Evolutionary conservation across 2,113 vertebrate species (phyloP), one percentile per base, ranked within the genome.

Genomic region (Origma solitaria): DNA sequence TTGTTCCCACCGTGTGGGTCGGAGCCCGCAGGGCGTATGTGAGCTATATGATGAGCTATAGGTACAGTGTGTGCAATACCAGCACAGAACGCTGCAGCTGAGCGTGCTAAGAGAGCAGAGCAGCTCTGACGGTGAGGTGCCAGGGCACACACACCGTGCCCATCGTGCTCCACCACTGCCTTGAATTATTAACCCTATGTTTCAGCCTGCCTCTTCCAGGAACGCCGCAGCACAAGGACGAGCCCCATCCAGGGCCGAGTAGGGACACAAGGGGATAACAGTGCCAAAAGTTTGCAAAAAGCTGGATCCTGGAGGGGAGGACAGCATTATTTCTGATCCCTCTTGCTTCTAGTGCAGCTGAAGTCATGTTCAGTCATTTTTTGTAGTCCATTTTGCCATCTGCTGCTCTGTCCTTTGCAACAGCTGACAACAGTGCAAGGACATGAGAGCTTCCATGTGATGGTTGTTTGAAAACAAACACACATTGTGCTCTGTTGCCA

Each of bases 391-490:
- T 88, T 90, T 95, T 88, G 70, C 95, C 87, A 93, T 95, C 91
- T 96, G 84, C 65, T 95, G 1, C 35, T 91, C 54, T 85, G 81
- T 91, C 93, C 94, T 91, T 87, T 90, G 88, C 75, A 88, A 65
- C 84, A 82, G 86, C 78, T 97, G 87, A 92, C 40, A 72, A 78
- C 53, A 89, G 61, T 50, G 57, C 77, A 94, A 91, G 75, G 87
- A 90, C 84, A 92, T 24, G 70, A 90, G 84, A 85, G 70, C 65
- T 91, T 79, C 62, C 50, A 88, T 69, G 62, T 70, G 85, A 92
- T 8, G 15, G 58, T 18, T 95, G 53, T 87, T 95, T 89, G 57
- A 91, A 95, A 95, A 91, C 77, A 94, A 93, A 94, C 89, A 95
- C 57, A 81, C 81, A 35, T 78, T 91, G n/a, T 82, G 44, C 44